Evolutionary conservation across 2,888 invertebrate genomes (phyloP).

Genomic region (Apeira syringaria): DNA sequence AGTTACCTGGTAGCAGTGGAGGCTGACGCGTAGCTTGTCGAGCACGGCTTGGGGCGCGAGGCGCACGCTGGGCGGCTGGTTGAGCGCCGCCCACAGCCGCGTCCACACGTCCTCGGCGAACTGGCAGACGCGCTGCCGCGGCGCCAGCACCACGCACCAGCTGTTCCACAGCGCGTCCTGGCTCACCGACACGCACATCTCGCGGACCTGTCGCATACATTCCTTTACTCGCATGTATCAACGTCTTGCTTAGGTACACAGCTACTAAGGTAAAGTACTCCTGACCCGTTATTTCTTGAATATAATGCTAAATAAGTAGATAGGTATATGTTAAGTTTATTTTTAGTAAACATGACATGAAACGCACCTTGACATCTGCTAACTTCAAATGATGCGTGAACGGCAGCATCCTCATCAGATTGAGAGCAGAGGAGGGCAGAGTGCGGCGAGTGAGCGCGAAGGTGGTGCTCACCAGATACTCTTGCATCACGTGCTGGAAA

Average conservation of each 20-base stretch:
- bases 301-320: no score
- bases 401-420: constrained; percentile 88
- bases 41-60: constrained; percentile 88
- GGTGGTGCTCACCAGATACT: constrained; percentile 90
- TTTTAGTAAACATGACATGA: no score
- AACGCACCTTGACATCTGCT: constrained; percentile 84
- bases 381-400: constrained; percentile 86
- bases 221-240: no score
- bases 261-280: no score
- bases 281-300: no score
- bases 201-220: no score
- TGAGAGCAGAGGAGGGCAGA: constrained; percentile 87
- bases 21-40: constrained; percentile 90
- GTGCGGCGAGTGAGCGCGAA: constrained; percentile 88
- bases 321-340: no score
- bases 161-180: constrained; percentile 92
- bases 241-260: no score
- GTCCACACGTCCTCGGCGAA: constrained; percentile 93
- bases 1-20: constrained; percentile 92
- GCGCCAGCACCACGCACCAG: constrained; percentile 91
- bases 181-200: constrained; percentile 85
- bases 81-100: constrained; percentile 89
- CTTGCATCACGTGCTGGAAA: constrained; percentile 88
- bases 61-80: constrained; percentile 61
- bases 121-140: constrained; percentile 92